These are phyloP conservation scores for Mesorhabditis spiculigera DNA, from an alignment of 2,888 invertebrate genomes.

Conservation along the genomic window DNA sequence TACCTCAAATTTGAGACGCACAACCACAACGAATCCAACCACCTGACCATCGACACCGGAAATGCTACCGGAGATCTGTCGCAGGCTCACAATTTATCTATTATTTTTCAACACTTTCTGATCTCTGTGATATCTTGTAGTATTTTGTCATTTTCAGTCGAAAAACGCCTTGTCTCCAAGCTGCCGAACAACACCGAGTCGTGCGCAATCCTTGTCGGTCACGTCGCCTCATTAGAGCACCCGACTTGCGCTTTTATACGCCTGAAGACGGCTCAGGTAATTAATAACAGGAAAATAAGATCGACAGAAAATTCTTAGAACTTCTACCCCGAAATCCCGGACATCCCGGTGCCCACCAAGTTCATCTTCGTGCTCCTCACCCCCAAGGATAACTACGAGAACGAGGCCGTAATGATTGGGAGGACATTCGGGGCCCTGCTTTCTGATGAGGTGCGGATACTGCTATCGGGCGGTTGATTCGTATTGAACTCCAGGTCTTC, in stretches of 20 bases:
- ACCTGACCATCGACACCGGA: not conserved
- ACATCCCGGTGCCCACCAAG: slow-evolving; percentile 59
- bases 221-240: not conserved
- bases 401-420: slow-evolving; percentile 55
- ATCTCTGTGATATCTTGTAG: not conserved
- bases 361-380: slow-evolving; percentile 60
- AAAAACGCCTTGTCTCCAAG: not conserved
- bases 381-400: slow-evolving; percentile 51
- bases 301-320: slow-evolving; percentile 7
- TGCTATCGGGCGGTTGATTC: too few relatives aligned
- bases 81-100: not conserved
- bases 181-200: not conserved
- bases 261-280: not conserved
- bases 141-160: not conserved
- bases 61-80: not conserved
- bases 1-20: not conserved
- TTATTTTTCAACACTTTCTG: too few relatives aligned
- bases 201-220: slow-evolving; percentile 2
- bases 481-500: too few relatives aligned
- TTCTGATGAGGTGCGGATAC: slow-evolving; percentile 60
- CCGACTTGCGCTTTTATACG: not conserved
- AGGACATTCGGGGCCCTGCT: slow-evolving; percentile 60
- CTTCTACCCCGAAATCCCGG: slow-evolving; percentile 36
- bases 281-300: not conserved
- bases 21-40: not conserved